These are phyloP conservation scores for Neoitamus cyanurus DNA, from an alignment of 2,888 invertebrate genomes.

Conservation along the genomic window DNA sequence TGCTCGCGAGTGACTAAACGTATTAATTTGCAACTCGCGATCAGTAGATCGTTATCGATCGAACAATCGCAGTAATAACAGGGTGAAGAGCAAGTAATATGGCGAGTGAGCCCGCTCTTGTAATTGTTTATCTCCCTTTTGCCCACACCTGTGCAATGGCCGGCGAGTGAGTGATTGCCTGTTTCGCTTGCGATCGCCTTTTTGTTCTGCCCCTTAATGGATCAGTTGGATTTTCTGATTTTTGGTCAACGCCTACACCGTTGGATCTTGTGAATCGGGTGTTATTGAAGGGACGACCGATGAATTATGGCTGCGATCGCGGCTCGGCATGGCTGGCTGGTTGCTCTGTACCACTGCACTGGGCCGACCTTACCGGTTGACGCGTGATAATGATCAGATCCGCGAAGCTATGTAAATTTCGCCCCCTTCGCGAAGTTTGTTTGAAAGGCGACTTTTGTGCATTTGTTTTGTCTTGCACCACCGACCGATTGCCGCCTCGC, in stretches of 20 bases:
- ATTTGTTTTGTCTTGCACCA: neutral
- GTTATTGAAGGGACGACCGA: constrained; percentile 41
- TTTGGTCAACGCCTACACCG: constrained; percentile 38
- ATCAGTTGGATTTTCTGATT: constrained; percentile 35
- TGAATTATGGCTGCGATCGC: constrained; percentile 28
- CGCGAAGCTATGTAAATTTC: constrained; percentile 13
- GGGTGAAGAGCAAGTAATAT: constrained; percentile 37
- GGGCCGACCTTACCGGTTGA: constrained; percentile 24
- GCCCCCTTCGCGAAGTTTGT: neutral
- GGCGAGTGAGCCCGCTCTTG: neutral
- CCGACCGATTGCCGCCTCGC: neutral
- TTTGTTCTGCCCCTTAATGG: constrained; percentile 34
- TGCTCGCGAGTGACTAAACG: constrained; percentile 27
- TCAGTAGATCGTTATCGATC: constrained; percentile 41
- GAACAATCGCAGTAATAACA: constrained; percentile 41
- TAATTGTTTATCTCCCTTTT: constrained; percentile 44
- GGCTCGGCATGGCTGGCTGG: neutral
- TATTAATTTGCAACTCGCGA: constrained; percentile 39
- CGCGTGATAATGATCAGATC: constrained; percentile 41
- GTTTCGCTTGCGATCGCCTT: neutral
- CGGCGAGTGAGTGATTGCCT: constrained; percentile 21
- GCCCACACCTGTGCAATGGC: constrained; percentile 39
- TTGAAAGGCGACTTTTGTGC: constrained; percentile 1
- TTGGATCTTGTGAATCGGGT: neutral
- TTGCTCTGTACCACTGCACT: neutral